These are phyloP conservation scores for Picathartes gymnocephalus DNA, from an alignment of 2,113 vertebrate genomes.

Conservation along the genomic window DNA sequence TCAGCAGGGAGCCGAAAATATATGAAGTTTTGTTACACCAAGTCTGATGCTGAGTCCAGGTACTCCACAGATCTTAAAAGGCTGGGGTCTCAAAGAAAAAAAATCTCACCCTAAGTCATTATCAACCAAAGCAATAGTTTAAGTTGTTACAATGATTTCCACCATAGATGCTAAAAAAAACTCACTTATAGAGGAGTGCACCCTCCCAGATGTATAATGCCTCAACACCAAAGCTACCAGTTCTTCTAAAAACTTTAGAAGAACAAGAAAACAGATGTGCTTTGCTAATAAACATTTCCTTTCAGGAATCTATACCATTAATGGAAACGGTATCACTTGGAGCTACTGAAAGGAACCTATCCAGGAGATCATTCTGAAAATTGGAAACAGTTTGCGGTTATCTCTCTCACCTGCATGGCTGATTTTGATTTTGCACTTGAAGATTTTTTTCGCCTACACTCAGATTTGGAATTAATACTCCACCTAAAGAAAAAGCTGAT, in stretches of 20 bases:
- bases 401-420: neutral
- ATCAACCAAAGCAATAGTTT: neutral
- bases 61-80: neutral
- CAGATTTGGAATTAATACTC: neutral
- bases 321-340: too few relatives aligned
- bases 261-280: too few relatives aligned
- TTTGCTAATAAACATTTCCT: too few relatives aligned
- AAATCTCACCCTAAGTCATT: neutral
- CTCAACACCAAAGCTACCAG: too few relatives aligned
- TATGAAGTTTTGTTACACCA: neutral
- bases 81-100: neutral
- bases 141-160: neutral
- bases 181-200: too few relatives aligned
- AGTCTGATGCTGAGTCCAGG: neutral
- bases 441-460: neutral
- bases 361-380: too few relatives aligned
- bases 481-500: neutral
- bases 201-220: too few relatives aligned
- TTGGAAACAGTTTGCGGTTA: too few relatives aligned
- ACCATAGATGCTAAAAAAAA: neutral
- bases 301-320: too few relatives aligned
- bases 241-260: too few relatives aligned
- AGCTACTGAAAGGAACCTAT: too few relatives aligned
- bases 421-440: neutral
- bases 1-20: neutral